These are phyloP conservation scores for Synergus umbraculus DNA, from an alignment of 2,888 invertebrate species.

Conservation along the genomic window DNA sequence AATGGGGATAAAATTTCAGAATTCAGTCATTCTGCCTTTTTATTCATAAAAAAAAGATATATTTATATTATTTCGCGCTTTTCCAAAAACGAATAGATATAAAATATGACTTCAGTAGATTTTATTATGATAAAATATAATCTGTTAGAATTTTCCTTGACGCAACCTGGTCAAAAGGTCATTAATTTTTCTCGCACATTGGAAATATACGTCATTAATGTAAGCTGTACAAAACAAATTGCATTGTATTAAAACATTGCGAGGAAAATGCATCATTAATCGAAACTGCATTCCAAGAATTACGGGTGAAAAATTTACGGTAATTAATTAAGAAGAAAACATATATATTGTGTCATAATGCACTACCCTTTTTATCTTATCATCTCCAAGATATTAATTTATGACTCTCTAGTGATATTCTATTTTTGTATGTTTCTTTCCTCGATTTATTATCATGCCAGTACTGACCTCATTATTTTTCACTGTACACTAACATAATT, in stretches of 20 bases:
- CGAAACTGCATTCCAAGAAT: background rate
- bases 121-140: background rate
- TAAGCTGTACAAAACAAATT: too few species aligned
- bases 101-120: background rate
- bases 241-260: too few species aligned
- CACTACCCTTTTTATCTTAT: background rate
- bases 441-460: constrained; percentile 16
- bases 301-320: background rate
- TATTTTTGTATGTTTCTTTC: constrained; percentile 15
- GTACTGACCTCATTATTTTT: background rate
- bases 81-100: too few species aligned
- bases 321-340: background rate
- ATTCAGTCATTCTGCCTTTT: too few species aligned
- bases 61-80: too few species aligned
- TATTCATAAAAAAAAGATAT: too few species aligned
- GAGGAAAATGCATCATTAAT: background rate
- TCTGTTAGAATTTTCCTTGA: background rate
- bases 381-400: background rate
- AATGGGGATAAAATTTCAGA: too few species aligned
- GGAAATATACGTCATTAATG: background rate
- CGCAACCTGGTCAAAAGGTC: background rate
- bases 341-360: background rate
- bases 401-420: constrained; percentile 4
- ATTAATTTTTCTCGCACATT: background rate
- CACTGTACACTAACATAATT: background rate